phyloP scores from a whole-genome alignment of 53 echinoderm and acorn worm species.

The Echinarachnius parma region DNA sequence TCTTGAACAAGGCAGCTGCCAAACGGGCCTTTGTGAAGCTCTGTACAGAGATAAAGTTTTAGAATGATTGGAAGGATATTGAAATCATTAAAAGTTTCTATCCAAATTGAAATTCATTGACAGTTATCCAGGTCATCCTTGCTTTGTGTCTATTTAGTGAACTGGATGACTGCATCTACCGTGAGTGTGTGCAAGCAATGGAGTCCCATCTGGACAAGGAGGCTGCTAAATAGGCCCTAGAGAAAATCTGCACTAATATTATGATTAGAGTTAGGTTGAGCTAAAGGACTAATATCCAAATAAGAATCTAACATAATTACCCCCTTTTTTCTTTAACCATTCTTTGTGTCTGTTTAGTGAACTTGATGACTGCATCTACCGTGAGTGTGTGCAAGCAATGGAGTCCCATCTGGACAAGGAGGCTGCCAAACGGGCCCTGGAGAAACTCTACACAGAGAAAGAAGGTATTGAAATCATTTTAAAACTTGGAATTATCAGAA shows the following conservation, averaged over 20 bases:
- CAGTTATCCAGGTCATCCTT: too few species aligned
- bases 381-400: conserved; percentile 72
- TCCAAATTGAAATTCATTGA: too few species aligned
- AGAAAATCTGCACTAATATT: conserved; percentile 76
- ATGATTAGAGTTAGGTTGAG: too few species aligned
- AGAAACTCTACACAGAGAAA: conserved; percentile 73
- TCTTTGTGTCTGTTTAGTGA: conserved; percentile 45
- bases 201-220: conserved; percentile 70
- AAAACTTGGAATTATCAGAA: too few species aligned
- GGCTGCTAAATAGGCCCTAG: conserved; percentile 75
- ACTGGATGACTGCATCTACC: conserved; percentile 60
- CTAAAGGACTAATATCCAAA: too few species aligned
- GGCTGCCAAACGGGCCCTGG: conserved; percentile 76
- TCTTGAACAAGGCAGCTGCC: conserved; percentile 71
- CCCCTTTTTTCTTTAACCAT: too few species aligned
- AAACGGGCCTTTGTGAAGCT: conserved; percentile 79
- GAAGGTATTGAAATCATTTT: too few species aligned
- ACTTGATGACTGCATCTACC: conserved; percentile 60
- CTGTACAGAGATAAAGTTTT: conserved; percentile 75
- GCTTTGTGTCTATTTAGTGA: conserved; percentile 48
- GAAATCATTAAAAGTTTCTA: too few species aligned
- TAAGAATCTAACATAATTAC: too few species aligned
- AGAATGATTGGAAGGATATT: too few species aligned
- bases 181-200: conserved; percentile 72
- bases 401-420: conserved; percentile 70